phyloP scores from a whole-genome alignment of 2,797 vertebrate genomes.

The Eulemur mongoz region DNA sequence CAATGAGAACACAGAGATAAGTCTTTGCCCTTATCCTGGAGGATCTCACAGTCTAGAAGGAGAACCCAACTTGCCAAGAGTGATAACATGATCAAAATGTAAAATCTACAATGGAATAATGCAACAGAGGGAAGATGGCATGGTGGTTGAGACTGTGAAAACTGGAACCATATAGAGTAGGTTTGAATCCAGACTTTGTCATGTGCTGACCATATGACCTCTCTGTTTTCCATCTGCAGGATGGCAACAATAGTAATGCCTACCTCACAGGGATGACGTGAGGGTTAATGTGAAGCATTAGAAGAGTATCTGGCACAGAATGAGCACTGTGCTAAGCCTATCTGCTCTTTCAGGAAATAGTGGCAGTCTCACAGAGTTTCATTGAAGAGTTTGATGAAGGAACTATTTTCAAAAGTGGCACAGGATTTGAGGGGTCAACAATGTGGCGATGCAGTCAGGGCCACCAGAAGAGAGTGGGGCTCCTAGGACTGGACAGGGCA shows the following conservation, averaged over 20 bases:
- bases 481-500: background rate
- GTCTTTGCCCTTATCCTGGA: background rate
- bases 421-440: background rate
- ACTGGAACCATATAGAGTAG: background rate
- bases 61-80: background rate
- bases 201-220: background rate
- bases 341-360: background rate
- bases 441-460: background rate
- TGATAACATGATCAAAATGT: background rate
- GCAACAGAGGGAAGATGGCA: background rate
- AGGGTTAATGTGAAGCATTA: background rate
- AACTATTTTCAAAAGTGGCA: background rate
- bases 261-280: background rate
- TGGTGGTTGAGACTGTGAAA: rapidly evolving
- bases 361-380: background rate
- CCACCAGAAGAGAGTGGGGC: background rate
- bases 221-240: background rate
- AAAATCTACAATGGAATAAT: background rate
- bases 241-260: background rate
- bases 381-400: background rate
- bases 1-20: background rate
- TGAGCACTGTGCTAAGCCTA: background rate
- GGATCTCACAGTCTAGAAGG: background rate
- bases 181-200: background rate
- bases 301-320: background rate